Evolutionary conservation across 2,888 invertebrate species (phyloP), one percentile per base, ranked within the genome.

Genomic region (Pasiphila rectangulata): DNA sequence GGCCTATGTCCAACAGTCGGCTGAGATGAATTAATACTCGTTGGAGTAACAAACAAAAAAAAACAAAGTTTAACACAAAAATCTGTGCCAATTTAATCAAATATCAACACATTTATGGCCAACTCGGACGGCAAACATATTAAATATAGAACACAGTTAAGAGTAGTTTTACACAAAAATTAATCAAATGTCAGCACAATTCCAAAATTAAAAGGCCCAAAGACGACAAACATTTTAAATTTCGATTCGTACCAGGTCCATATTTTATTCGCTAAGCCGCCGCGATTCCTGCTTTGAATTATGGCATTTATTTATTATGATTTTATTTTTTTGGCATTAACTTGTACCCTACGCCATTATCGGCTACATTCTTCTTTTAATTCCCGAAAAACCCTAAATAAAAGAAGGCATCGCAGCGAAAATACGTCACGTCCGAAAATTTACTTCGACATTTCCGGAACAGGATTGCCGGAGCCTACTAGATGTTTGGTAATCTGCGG

Each of bases 391-490:
- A 47, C 44, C 9, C 36, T 52, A 54, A 59, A 59, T 63, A 56
- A 59, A 68, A 52, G 59, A 59, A 60, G 51, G 52, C 54, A 46
- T 55, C 48, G 51, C 52, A 50, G 54, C 56, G 51, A 58, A 63
- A 67, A 61, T 61, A 54, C 36, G 24, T 41, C 46, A 47, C 59
- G 51, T 63, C 59, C 59, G 51, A 29, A 32, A 50, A 57, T 56
- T 59, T 61, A 65, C 61, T 61, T 57, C 54, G 53, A 51, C 48
- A 47, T 54, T 51, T 46, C 47, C 46, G 45, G 29, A 36, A 23
- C 45, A 36, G 43, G 75, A 75, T 74, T 74, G 73, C 63, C 48
- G 50, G 32, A 38, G 13, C n/a, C 5, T 2, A 24, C n/a, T 29
- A 42, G 41, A 20, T 55, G 45, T 29, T 9, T 37, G 52, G 37